Evolutionary conservation across 2,797 vertebrate species (phyloP).

Genomic region (Choloepus didactylus): DNA sequence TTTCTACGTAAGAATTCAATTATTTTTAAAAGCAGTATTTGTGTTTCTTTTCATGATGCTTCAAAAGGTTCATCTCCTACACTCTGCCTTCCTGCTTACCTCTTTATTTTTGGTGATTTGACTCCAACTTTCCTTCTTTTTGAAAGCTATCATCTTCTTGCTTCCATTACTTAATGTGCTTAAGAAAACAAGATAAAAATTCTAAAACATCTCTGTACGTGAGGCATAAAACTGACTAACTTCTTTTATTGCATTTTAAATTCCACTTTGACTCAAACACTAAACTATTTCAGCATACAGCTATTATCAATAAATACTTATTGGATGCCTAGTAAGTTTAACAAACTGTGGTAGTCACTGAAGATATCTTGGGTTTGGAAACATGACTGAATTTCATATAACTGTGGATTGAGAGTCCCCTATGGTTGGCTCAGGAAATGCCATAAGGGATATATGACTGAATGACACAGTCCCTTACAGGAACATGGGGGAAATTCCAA

Average conservation of each 20-base stretch:
- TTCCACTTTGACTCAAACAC: neutral
- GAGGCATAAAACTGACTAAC: neutral
- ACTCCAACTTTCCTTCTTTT: neutral
- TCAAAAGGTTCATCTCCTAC: neutral
- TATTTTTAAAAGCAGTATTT: neutral
- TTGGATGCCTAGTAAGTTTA: constrained; percentile 1
- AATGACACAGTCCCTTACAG: neutral
- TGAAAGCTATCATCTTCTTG: constrained; percentile 16
- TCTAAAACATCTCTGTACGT: neutral
- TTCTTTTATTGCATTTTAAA: neutral
- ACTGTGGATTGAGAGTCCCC: neutral
- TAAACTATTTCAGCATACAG: neutral
- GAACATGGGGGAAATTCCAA: neutral
- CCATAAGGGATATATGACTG: neutral
- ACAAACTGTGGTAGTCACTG: neutral
- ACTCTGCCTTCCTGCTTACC: neutral
- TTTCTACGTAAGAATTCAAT: neutral
- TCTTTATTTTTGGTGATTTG: neutral
- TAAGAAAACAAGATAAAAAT: neutral
- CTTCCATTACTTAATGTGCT: neutral
- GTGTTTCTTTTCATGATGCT: neutral
- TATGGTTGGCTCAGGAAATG: neutral
- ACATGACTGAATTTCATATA: neutral
- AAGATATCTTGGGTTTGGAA: neutral
- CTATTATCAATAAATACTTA: neutral